Conservation (phyloP, 1,140 invertebrate genomes). For the Magallana gigas region DNA sequence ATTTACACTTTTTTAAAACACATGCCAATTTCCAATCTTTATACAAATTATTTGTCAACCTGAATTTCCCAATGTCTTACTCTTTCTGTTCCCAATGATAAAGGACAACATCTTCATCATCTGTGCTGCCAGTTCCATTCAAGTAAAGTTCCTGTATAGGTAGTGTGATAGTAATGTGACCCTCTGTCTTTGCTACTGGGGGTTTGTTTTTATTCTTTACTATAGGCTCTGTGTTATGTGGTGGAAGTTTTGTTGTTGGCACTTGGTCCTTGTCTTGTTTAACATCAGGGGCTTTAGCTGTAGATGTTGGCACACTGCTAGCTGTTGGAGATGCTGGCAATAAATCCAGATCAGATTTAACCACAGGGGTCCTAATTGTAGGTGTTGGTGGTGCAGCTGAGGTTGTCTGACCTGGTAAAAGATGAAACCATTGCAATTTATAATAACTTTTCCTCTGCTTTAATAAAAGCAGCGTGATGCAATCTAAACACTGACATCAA, state of each 20-base stretch:
- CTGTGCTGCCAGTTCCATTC: slow-evolving; percentile 90
- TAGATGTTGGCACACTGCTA: background rate
- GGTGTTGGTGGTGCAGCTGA: background rate
- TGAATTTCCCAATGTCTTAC: slow-evolving; percentile 75
- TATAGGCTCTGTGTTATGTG: background rate
- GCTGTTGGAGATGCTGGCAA: background rate
- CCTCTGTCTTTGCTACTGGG: slow-evolving; percentile 83
- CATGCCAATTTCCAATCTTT: too few relatives aligned
- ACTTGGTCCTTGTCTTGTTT: background rate
- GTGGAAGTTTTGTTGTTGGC: background rate
- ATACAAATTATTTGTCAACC: too few relatives aligned
- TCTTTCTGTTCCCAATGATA: slow-evolving; percentile 91
- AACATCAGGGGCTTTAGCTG: background rate
- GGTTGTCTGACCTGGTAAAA: background rate
- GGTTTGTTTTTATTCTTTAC: slow-evolving; percentile 65
- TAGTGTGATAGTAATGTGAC: slow-evolving; percentile 86
- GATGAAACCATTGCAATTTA: background rate
- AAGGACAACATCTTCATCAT: slow-evolving; percentile 89
- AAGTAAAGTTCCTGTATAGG: slow-evolving; percentile 89
- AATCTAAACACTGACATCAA: too few relatives aligned
- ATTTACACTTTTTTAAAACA: too few relatives aligned
- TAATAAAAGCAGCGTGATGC: too few relatives aligned
- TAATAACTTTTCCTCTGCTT: too few relatives aligned
- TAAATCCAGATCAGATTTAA: too few relatives aligned
- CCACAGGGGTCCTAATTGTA: too few relatives aligned